A percentile compares a stretch with the other conserved stretches of the same genome.
Evolutionary conservation across 2,113 vertebrate genomes (phyloP).

Genomic region (Lycaon pictus): DNA sequence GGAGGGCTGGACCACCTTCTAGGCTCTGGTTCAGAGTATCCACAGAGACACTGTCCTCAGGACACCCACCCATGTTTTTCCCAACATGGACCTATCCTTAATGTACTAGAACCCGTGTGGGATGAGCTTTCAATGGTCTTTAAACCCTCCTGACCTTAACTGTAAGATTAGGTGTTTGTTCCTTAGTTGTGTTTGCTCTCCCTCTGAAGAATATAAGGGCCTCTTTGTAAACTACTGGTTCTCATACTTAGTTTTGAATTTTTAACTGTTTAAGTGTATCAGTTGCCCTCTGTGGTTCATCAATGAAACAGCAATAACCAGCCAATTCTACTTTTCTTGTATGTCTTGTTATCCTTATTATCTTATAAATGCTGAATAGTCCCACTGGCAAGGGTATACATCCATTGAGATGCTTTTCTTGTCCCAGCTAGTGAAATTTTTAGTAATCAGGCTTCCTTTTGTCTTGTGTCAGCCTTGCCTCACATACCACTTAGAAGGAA

Average conservation of each 20-base stretch:
- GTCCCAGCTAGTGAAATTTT: background rate
- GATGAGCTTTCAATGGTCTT: background rate
- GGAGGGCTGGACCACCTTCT: background rate
- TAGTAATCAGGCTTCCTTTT: background rate
- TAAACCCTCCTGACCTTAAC: background rate
- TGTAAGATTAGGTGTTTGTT: background rate
- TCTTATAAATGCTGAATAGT: background rate
- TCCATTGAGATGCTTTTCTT: background rate
- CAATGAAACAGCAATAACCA: background rate
- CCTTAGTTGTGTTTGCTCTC: background rate
- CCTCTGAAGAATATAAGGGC: background rate
- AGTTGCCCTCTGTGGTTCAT: background rate
- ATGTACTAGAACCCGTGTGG: background rate
- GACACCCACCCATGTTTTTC: background rate
- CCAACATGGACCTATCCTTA: background rate
- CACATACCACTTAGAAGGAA: background rate
- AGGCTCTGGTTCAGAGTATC: background rate
- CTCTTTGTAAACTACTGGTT: background rate
- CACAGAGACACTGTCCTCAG: background rate
- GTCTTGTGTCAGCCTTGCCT: background rate
- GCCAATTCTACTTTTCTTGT: background rate
- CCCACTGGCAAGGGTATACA: background rate
- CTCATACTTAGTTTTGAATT: background rate
- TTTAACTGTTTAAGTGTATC: background rate
- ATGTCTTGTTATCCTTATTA: background rate